Evolutionary conservation across 1,140 invertebrate genomes (phyloP), one percentile per base, ranked within the genome.

Genomic region (Drosophila simulans): DNA sequence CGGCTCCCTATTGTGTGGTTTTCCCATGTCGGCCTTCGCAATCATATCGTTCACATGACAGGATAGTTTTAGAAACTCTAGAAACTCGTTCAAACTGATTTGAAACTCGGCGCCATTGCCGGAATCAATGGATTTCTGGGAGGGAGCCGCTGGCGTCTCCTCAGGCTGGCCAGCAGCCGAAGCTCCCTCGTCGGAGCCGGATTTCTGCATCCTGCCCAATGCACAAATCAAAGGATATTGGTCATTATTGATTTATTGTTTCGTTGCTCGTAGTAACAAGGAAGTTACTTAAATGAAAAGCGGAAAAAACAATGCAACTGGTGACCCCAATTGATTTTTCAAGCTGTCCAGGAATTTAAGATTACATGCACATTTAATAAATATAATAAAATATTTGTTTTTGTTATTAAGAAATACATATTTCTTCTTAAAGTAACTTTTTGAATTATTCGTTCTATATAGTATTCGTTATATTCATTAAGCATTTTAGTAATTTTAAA

Each of bases 1-100:
- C 12, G 80, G 72, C 42, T 90, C 81, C 45, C 84, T 65, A 22
- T 57, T 80, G n/a, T 80, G 64, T 43, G 64, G 48, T 53, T 84
- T 90, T 35, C 35, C 58, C 58, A 77, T 80, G 35, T 90, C 86
- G 11, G 66, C 66, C 68, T 85, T 77, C 40, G 86, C 64, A 72
- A 91, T 91, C 79, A 92, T 90, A 68, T 92, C 91, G 72, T 92
- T 91, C 5, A 92, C 90, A 60, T 91, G 88, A 75, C 92, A 92
- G 42, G 90, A 91, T 48, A 92, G 70, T 75, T 92, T 92, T 27
- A 92, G 56, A 77, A 92, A 92, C 56, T 92, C 82, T 40, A 92
- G 66, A 80, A 92, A 92, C 45, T 92, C 85, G 56, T 92, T 86
- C 58, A 92, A 83, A 59, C 68, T 83, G 65, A 92, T 92, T 80